These are phyloP conservation scores for Villa cingulata DNA, from an alignment of 2,888 invertebrate species.

Conservation along the genomic window DNA sequence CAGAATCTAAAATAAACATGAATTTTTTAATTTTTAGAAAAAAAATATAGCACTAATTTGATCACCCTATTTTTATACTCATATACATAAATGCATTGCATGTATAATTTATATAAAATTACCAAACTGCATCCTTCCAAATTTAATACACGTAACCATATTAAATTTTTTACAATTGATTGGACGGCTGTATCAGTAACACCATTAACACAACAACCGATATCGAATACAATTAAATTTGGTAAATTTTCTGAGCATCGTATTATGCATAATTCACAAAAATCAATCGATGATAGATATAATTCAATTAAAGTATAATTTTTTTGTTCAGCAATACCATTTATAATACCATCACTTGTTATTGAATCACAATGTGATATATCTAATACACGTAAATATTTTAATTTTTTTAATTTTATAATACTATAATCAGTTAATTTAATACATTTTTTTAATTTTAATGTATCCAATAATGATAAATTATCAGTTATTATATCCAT, in stretches of 20 bases:
- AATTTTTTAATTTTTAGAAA: too few relatives aligned
- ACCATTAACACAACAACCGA: slow-evolving; percentile 56
- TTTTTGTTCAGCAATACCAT: slow-evolving; percentile 42
- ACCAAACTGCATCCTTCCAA: slow-evolving; percentile 53
- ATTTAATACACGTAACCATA: slow-evolving; percentile 35
- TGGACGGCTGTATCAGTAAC: slow-evolving; percentile 55
- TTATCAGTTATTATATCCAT: slow-evolving; percentile 45
- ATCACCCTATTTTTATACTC: too few relatives aligned
- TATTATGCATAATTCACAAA: slow-evolving; percentile 49
- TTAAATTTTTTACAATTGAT: slow-evolving; percentile 50
- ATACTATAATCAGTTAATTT: slow-evolving; percentile 50
- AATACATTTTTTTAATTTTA: slow-evolving; percentile 50
- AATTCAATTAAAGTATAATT: slow-evolving; percentile 41
- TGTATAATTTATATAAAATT: too few relatives aligned
- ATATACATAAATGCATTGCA: too few relatives aligned
- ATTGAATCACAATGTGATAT: slow-evolving; percentile 51
- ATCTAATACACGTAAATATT: slow-evolving; percentile 44
- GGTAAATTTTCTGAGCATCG: slow-evolving; percentile 45
- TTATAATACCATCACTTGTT: slow-evolving; percentile 45
- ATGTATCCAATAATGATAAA: slow-evolving; percentile 42
- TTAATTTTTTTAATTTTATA: slow-evolving; percentile 40
- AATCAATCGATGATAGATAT: slow-evolving; percentile 44
- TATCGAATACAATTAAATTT: slow-evolving; percentile 44
- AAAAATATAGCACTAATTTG: too few relatives aligned
- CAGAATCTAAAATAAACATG: too few relatives aligned